Base-by-base conservation (phyloP, 2,797 vertebrate species). In the Tragelaphus oryx region DNA sequence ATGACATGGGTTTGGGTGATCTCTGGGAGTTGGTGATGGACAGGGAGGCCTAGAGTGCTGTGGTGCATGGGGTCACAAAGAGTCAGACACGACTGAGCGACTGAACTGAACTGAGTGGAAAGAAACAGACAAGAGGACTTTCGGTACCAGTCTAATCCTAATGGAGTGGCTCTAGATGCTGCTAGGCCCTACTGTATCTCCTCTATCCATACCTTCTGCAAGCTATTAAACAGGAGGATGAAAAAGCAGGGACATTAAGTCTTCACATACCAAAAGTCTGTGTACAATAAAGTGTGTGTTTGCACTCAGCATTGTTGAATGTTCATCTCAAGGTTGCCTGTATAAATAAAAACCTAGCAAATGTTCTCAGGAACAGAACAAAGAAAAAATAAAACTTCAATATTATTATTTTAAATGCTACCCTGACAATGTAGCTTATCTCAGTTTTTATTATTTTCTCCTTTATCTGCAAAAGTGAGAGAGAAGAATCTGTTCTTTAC, bases 21-120 rank as follows among this genome's bases (percentile, higher is more conserved):
- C 16, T 65, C 60, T 1, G 0, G 8, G 60, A 65, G 16, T 2
- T 33, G 30, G 30, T 65, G 60, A 65, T 33, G n/a, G 60, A 65
- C 60, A 65, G n/a, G 60, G n/a, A 65, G 30, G 60, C 16, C 60
- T 10, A 16, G 60, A 4, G 1, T 65, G 30, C 60, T 65, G 60
- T 0, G 4, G n/a, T 65, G 18, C n/a, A 65, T 10, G 8, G 17
- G 8, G n/a, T 33, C 60, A 18, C 60, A 65, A 62, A 62, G 30
- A 9, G 60, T 65, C 8, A 1, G 60, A 65, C n/a, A 65, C 2
- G 1, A 18, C 60, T 33, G 16, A 65, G n/a, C 0, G 0, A 18
- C 60, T 65, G n/a, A 33, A 65, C 30, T 65, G 60, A 62, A 62
- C 60, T 62, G 60, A 65, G n/a, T n/a, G 16, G 60, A 62, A 62